Conservation (phyloP, 2,113 vertebrate species). For the Rhinichthys klamathensis region DNA sequence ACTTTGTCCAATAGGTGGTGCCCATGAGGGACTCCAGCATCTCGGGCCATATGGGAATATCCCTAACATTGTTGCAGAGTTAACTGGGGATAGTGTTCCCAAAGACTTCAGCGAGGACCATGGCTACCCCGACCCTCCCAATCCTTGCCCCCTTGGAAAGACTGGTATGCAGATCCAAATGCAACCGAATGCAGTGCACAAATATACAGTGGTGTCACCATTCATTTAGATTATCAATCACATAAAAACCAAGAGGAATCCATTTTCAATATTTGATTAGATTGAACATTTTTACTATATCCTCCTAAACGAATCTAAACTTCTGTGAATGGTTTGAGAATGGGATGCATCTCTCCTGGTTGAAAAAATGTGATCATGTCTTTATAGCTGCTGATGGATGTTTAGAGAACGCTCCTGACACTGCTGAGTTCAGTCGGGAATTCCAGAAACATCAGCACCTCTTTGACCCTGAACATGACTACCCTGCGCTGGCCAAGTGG, state of each 20-base stretch:
- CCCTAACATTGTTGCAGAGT: slow-evolving; percentile 95
- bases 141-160: slow-evolving; percentile 93
- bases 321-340: neutral
- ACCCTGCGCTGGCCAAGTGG: slow-evolving; percentile 89
- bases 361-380: neutral
- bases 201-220: neutral
- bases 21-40: slow-evolving; percentile 95
- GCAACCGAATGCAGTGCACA: neutral
- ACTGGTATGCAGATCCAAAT: slow-evolving; percentile 77
- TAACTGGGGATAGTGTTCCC: slow-evolving; percentile 94
- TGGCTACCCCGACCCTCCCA: slow-evolving; percentile 96
- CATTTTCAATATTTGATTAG: neutral
- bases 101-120: slow-evolving; percentile 96
- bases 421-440: slow-evolving; percentile 94
- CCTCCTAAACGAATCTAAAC: neutral
- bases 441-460: slow-evolving; percentile 95
- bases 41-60: slow-evolving; percentile 98
- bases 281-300: neutral
- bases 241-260: too few relatives aligned
- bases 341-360: neutral
- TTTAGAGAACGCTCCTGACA: slow-evolving; percentile 93
- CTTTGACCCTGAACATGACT: slow-evolving; percentile 94
- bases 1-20: slow-evolving; percentile 83
- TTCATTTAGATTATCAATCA: neutral
- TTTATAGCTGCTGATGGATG: slow-evolving; percentile 86